Evolutionary conservation across 2,888 invertebrate species (phyloP).

Genomic region (Nomada ferruginata): DNA sequence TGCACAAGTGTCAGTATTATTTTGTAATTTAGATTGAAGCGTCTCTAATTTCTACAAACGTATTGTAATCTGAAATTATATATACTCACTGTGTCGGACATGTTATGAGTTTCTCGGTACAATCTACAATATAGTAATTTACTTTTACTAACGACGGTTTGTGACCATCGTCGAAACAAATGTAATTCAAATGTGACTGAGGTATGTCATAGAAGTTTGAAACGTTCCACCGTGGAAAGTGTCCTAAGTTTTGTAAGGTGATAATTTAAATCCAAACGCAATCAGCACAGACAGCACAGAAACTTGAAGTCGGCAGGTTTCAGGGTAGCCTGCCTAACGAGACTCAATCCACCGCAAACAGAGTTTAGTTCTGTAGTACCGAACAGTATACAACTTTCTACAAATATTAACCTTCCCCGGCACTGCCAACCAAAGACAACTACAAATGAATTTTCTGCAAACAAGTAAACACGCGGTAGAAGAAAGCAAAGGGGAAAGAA

Average conservation of each 20-base stretch:
- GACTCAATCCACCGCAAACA: constrained; percentile 36
- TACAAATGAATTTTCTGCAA: not conserved
- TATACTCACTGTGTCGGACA: too few species aligned
- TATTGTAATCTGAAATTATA: too few species aligned
- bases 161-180: too few species aligned
- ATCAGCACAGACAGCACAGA: constrained; percentile 24
- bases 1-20: too few species aligned
- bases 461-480: not conserved
- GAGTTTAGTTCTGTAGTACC: constrained; percentile 5
- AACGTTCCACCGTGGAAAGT: constrained; percentile 34
- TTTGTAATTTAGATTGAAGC: too few species aligned
- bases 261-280: constrained; percentile 45
- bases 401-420: constrained; percentile 49
- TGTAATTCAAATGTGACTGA: too few species aligned
- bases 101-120: too few species aligned
- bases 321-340: constrained; percentile 38
- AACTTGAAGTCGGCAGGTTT: constrained; percentile 31
- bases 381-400: constrained; percentile 32
- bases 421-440: constrained; percentile 24
- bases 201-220: not conserved
- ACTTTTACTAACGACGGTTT: too few species aligned
- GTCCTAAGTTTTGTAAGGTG: constrained; percentile 2
- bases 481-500: too few species aligned
- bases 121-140: too few species aligned
- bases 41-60: too few species aligned